These are phyloP conservation scores for Gallinago media DNA, from an alignment of 2,113 vertebrate species.

Conservation along the genomic window DNA sequence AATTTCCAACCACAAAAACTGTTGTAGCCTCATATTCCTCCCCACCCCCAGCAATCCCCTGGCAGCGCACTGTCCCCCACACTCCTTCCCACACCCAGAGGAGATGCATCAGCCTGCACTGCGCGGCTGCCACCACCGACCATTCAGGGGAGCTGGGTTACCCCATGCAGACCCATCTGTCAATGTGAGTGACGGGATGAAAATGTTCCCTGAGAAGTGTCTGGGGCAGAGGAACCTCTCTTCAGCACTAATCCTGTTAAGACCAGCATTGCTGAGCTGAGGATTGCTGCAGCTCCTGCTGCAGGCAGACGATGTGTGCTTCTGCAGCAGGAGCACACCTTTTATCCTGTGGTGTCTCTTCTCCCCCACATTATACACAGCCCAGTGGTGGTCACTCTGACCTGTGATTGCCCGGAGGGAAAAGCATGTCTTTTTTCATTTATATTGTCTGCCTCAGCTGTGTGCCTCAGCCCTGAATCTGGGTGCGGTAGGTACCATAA, in stretches of 20 bases:
- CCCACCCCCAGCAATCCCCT: background rate
- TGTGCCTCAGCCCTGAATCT: background rate
- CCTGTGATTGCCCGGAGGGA: background rate
- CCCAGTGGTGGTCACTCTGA: background rate
- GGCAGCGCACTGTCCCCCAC: fast-evolving
- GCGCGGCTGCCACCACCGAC: fast-evolving
- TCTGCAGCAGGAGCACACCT: background rate
- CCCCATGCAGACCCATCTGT: background rate
- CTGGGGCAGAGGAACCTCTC: background rate
- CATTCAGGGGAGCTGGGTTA: background rate
- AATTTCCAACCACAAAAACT: background rate
- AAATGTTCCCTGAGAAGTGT: background rate
- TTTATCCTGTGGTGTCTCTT: background rate
- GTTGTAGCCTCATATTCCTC: background rate
- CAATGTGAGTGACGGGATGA: background rate
- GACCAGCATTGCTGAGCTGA: fast-evolving
- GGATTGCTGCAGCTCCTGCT: no score
- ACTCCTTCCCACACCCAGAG: fast-evolving
- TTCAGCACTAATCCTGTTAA: background rate
- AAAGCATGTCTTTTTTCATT: background rate
- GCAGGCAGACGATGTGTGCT: background rate
- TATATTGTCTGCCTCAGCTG: background rate
- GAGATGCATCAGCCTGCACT: background rate
- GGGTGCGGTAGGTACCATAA: background rate
- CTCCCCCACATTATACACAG: fast-evolving